phyloP scores from a whole-genome alignment of 2,113 vertebrate species.

The Strigops habroptila region DNA sequence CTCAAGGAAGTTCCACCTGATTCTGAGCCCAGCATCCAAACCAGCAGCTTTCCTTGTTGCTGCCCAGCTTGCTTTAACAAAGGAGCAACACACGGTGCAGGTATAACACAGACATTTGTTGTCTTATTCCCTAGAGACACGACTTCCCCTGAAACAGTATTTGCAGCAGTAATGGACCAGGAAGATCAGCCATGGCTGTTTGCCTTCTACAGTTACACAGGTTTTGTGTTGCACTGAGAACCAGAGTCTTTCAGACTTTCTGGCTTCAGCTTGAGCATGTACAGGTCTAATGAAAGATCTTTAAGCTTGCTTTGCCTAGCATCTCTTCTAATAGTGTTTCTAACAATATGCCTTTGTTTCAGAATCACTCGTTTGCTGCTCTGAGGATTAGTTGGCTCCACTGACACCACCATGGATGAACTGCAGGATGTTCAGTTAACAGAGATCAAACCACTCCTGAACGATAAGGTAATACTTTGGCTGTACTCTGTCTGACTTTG shows the following conservation, averaged over 20 bases:
- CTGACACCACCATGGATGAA: conserved; percentile 83
- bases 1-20: neutral
- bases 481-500: neutral
- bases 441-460: conserved; percentile 93
- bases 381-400: neutral
- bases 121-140: neutral
- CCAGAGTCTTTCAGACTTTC: neutral
- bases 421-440: conserved; percentile 94
- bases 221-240: neutral
- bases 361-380: conserved; percentile 44
- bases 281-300: neutral
- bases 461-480: conserved; percentile 82
- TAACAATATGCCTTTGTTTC: conserved; percentile 46
- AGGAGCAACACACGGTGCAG: neutral
- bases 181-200: neutral
- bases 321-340: neutral
- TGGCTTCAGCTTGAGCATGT: neutral
- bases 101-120: neutral
- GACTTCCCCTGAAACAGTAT: neutral
- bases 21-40: neutral
- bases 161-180: neutral
- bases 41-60: neutral
- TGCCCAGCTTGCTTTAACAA: neutral
- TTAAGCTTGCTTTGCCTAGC: neutral
- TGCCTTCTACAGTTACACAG: neutral